Base-by-base conservation (phyloP, 2,888 invertebrate species). In the Hylaea fasciaria region DNA sequence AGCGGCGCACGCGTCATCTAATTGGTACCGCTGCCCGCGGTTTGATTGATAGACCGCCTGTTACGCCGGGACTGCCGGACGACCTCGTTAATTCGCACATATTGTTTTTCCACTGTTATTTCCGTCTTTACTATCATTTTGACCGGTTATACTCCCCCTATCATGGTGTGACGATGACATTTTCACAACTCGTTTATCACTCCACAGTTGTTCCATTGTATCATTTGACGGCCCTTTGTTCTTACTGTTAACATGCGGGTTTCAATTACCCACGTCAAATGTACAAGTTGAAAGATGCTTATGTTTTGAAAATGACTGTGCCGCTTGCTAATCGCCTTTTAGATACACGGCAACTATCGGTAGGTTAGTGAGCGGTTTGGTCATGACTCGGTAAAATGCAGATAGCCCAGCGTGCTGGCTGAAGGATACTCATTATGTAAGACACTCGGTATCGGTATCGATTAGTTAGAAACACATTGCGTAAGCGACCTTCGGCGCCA, bases 1-100 rank as follows among this genome's bases (percentile, higher is more conserved):
- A 82, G 85, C 82, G 87, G 82, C 82, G 81, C 82, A 82, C 81
- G 84, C 86, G 86, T 87, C 88, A 89, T 82, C 76, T 82, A 57
- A 57, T 57, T 57, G 74, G 73, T 74, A 60, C 61, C 56, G 66
- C 66, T 66, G 65, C 70, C 71, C 76, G 69, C 74, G 64, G 77
- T 76, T 86, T 89, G 88, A 89, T 89, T 89, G 89, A 90, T 89
- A 81, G 87, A 84, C 85, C 83, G 85, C 84, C 83, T 83, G 86
- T 82, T 84, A 85, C 80, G 85, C 80, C 76, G 82, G 32, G 82
- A 83, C 72, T 82, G 83, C 82, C 78, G 83, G 83, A 85, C 71
- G 83, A 81, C 83, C 84, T 88, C 83, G 81, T 87, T 86, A 79
- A 80, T 77, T 78, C 74, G 67, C 61, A 73, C 64, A 73, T 76